Base-by-base conservation (phyloP, 1,140 invertebrate genomes). In the Tyrophagus putrescentiae region DNA sequence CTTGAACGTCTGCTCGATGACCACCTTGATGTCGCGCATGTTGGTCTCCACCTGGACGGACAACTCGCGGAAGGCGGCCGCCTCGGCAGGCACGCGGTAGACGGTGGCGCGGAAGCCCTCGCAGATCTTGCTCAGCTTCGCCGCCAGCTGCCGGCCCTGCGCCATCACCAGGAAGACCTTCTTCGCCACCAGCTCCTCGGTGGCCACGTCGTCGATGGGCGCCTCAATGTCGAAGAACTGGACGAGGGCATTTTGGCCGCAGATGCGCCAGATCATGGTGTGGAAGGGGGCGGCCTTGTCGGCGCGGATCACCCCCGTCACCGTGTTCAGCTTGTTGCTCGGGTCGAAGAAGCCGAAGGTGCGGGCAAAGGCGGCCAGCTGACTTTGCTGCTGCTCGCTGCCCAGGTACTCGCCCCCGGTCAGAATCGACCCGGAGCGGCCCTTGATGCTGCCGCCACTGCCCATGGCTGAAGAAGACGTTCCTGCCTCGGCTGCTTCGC, bases 71-170 rank as follows among this genome's bases (percentile, higher is more conserved):
- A 93, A 76, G 69, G 96, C 93, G 32, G 79, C 77, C 64, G 85
- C 83, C 18, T 85, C 85, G 64, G 87, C 90, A 1, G 93, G 93
- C 71, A 92, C 96, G 0, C 88, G 88, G 75, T 97, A 97, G 50
- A 95, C 74, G 1, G 90, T 94, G 5, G 92, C 92, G 67, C 93
- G 86, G 73, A 95, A 97, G 48, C 92, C 94, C 61, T 90, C 83
- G 74, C 92, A 97, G 33, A 98, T 93, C 74, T 98, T 98, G 76
- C 93, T 93, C 34, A 98, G 93, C 61, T 91, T 80, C 23, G 82
- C 82, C 74, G 95, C 96, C 42, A 98, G 74, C 70, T 98, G 91
- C 70, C 96, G 93, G 58, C 94, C 94, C 89, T 97, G 93, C 79
- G 23, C 52, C 33, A 53, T 44, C 13, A 62, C 32, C 18, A 64